Evolutionary conservation across 2,113 vertebrate genomes (phyloP).

Genomic region (Chionomys nivalis): DNA sequence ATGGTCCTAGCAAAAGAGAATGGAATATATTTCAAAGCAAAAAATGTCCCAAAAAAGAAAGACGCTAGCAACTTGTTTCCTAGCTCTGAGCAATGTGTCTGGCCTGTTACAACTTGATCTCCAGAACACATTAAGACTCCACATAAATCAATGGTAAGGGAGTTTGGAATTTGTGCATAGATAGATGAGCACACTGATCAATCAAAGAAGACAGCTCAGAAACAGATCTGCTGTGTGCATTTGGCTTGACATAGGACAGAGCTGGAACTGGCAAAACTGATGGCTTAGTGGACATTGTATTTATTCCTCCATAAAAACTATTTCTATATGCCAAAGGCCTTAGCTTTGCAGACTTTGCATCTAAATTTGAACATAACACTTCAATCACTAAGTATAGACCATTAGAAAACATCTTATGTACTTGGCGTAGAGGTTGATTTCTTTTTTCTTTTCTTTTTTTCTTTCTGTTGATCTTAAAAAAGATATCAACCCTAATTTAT

Average conservation of each 20-base stretch:
- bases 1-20: neutral
- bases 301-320: neutral
- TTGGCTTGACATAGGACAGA: neutral
- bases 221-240: neutral
- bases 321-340: neutral
- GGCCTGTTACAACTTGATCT: neutral
- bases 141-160: slow-evolving; percentile 8
- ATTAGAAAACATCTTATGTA: neutral
- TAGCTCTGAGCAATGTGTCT: neutral
- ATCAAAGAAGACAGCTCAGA: slow-evolving; percentile 27
- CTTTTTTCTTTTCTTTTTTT: neutral
- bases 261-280: neutral
- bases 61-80: neutral
- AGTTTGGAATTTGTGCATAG: slow-evolving; percentile 18
- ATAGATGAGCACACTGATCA: neutral
- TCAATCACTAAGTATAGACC: neutral
- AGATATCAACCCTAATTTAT: neutral
- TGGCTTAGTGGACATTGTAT: neutral
- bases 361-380: neutral
- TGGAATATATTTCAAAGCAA: neutral
- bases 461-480: neutral
- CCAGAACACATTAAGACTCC: neutral
- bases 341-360: neutral
- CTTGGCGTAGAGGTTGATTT: neutral
- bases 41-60: neutral